Conservation (phyloP, 2,797 vertebrate genomes). For the Hypotaenidia okinawae region DNA sequence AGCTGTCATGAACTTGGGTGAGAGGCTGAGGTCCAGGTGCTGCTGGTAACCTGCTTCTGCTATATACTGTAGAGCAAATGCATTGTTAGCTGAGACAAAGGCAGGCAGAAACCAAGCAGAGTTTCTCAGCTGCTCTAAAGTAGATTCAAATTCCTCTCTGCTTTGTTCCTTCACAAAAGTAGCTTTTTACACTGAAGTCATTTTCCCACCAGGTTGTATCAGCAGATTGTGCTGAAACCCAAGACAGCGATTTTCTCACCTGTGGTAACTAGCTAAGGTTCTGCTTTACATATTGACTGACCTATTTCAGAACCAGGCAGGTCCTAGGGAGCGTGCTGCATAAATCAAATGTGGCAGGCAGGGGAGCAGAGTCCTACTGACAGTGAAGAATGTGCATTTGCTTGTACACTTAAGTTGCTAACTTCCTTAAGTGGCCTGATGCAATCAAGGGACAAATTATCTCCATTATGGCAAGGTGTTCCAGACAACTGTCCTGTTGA, state of each 20-base stretch:
- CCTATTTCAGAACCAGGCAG: slow-evolving; percentile 63
- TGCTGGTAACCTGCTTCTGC: background rate
- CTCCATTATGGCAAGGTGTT: background rate
- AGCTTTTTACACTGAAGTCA: slow-evolving; percentile 1
- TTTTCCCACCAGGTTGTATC: slow-evolving; percentile 21
- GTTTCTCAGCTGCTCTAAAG: background rate
- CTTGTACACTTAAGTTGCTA: background rate
- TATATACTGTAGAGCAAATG: background rate
- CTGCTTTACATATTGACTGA: slow-evolving; percentile 59
- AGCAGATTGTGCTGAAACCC: slow-evolving; percentile 30
- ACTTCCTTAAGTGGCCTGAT: background rate
- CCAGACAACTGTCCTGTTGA: background rate
- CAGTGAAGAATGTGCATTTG: background rate
- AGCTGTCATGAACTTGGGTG: no score
- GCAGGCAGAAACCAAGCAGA: background rate
- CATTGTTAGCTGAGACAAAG: background rate
- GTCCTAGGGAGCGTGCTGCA: background rate
- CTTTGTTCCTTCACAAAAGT: slow-evolving; percentile 57
- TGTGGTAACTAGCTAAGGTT: background rate
- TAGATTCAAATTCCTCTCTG: slow-evolving; percentile 20
- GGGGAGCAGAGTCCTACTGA: background rate
- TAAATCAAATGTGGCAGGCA: background rate
- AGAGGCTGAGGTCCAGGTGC: no score
- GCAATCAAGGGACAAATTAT: background rate
- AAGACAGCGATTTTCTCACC: background rate